Evolutionary conservation across 2,113 vertebrate genomes (phyloP).

Genomic region (Nesogale talazaci): DNA sequence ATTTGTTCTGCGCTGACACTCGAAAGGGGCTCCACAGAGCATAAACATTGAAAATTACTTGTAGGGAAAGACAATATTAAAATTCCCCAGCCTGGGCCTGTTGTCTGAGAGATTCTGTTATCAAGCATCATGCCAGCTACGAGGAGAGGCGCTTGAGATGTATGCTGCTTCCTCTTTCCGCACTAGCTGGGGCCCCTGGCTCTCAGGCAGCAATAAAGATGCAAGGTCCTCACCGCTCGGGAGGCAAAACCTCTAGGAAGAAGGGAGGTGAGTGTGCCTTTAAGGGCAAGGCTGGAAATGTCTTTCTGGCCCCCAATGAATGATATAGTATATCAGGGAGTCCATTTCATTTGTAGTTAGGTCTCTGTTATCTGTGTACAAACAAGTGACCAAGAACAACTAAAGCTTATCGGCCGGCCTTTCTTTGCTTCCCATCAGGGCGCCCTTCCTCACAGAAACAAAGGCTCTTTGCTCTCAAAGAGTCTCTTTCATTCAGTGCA

Average conservation of each 20-base stretch:
- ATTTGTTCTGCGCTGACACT: constrained; percentile 90
- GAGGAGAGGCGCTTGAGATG: constrained; percentile 69
- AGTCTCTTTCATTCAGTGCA: background rate
- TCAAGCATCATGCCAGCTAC: constrained; percentile 74
- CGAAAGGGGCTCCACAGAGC: constrained; percentile 85
- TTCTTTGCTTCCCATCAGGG: background rate
- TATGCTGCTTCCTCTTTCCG: constrained; percentile 30
- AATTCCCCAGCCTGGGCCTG: constrained; percentile 80
- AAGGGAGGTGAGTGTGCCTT: background rate
- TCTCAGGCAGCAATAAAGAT: constrained; percentile 61
- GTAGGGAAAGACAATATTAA: constrained; percentile 87
- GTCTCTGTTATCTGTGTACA: constrained; percentile 56
- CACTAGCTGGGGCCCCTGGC: constrained; percentile 45
- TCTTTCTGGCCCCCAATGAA: constrained; percentile 41
- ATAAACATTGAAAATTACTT: constrained; percentile 89
- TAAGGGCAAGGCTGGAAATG: background rate
- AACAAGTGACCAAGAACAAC: constrained; percentile 30
- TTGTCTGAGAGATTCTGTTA: constrained; percentile 80
- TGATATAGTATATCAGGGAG: constrained; percentile 29
- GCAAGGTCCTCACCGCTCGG: background rate
- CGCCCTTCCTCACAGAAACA: background rate
- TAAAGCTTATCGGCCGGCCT: background rate
- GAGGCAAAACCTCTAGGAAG: background rate
- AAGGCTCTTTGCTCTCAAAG: background rate
- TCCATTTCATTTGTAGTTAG: constrained; percentile 38